Evolutionary conservation across 2,888 invertebrate species (phyloP).

Genomic region (Ophonus ardosiacus): DNA sequence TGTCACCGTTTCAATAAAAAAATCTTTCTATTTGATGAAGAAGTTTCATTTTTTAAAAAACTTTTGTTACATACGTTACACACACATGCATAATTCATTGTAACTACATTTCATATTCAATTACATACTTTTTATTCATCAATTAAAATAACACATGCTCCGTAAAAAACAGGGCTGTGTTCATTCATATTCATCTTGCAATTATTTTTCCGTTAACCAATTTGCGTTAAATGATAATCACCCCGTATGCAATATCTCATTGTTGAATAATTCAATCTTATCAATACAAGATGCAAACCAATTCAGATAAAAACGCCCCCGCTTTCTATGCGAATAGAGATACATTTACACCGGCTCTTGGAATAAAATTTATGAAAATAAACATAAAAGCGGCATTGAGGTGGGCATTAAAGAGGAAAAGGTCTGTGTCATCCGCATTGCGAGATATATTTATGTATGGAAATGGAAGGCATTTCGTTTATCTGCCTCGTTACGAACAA

Average conservation of each 20-base stretch:
- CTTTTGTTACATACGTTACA: not conserved
- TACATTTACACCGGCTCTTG: not conserved
- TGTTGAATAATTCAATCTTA: conserved; percentile 34
- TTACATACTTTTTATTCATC: not conserved
- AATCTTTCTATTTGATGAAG: no score
- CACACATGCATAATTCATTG: not conserved
- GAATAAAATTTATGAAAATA: conserved; percentile 53
- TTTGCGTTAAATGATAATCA: conserved; percentile 41
- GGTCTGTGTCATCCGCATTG: conserved; percentile 50
- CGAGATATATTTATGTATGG: conserved; percentile 61
- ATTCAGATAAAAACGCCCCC: conserved; percentile 1
- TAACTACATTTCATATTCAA: not conserved
- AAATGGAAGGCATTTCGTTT: conserved; percentile 55
- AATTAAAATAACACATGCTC: not conserved
- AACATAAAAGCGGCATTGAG: conserved; percentile 45
- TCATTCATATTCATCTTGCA: not conserved
- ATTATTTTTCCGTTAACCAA: conserved; percentile 17
- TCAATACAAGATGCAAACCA: conserved; percentile 12
- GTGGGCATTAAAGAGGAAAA: conserved; percentile 37
- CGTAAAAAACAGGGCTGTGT: not conserved
- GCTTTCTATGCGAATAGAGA: not conserved
- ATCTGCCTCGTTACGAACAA: conserved; percentile 61
- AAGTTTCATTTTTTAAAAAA: no score
- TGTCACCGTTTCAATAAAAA: no score
- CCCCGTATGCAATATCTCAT: conserved; percentile 1